Percentiles rank a stretch among this genome's conserved stretches.
phyloP scores from a whole-genome alignment of 2,797 vertebrate species.

The Liparis tanakae region DNA sequence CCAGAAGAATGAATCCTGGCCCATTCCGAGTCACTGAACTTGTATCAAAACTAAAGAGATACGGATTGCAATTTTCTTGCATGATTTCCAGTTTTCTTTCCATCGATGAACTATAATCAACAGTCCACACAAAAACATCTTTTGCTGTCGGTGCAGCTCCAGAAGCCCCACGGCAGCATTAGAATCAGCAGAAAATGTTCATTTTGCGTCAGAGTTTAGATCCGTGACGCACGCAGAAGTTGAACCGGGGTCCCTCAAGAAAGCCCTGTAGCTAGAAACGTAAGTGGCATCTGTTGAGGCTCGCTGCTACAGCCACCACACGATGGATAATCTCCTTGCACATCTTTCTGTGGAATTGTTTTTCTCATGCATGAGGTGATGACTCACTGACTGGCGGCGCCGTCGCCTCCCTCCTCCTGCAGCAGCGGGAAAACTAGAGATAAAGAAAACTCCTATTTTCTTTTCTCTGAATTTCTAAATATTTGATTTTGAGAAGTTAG shows the following conservation, averaged over 20 bases:
- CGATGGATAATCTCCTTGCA: constrained; percentile 1
- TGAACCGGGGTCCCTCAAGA: constrained; percentile 33
- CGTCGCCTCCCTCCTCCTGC: constrained; percentile 9
- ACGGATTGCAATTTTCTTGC: too few relatives aligned
- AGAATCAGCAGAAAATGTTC: constrained; percentile 65
- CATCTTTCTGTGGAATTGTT: background rate
- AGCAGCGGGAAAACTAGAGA: constrained; percentile 39
- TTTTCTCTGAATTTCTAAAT: constrained; percentile 58
- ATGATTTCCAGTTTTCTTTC: too few relatives aligned
- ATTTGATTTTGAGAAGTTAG: constrained; percentile 63
- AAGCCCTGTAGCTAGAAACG: constrained; percentile 13
- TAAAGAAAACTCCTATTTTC: constrained; percentile 42
- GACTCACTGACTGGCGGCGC: constrained; percentile 21
- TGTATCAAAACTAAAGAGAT: too few relatives aligned
- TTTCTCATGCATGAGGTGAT: constrained; percentile 1
- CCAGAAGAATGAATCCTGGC: too few relatives aligned
- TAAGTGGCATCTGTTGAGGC: background rate
- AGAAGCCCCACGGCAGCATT: constrained; percentile 55
- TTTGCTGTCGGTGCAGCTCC: constrained; percentile 53
- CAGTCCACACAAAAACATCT: background rate
- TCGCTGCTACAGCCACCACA: background rate
- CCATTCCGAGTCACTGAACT: too few relatives aligned
- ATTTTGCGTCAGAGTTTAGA: constrained; percentile 34
- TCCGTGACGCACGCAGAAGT: constrained; percentile 31
- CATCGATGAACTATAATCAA: too few relatives aligned